phyloP scores from a whole-genome alignment of 2,113 vertebrate species.

The Neogobius melanostomus region DNA sequence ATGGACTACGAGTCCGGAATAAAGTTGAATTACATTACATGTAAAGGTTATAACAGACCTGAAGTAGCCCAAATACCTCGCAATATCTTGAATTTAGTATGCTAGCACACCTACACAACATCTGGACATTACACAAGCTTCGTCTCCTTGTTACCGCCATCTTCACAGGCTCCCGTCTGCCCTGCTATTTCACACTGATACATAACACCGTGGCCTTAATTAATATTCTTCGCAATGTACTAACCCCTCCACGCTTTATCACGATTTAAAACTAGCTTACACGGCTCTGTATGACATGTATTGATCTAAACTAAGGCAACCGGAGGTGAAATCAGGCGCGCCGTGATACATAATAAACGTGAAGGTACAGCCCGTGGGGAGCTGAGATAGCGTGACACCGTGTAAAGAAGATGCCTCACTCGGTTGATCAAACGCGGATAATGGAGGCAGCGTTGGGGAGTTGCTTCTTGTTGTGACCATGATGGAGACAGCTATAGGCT shows the following conservation, averaged over 20 bases:
- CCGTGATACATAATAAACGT: not conserved
- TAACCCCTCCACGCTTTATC: slow-evolving; percentile 2
- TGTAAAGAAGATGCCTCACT: slow-evolving; percentile 3
- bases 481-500: slow-evolving; percentile 26
- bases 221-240: slow-evolving; percentile 14
- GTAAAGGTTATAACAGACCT: too few relatives aligned
- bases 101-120: not conserved
- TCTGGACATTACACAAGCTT: not conserved
- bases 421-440: slow-evolving; percentile 50
- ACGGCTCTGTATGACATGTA: slow-evolving; percentile 7
- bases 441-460: slow-evolving; percentile 21
- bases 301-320: not conserved
- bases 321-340: not conserved
- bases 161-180: not conserved
- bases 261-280: slow-evolving; percentile 11
- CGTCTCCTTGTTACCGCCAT: not conserved
- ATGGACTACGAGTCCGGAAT: too few relatives aligned
- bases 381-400: not conserved
- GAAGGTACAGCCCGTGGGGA: not conserved
- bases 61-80: not conserved
- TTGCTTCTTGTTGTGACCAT: slow-evolving; percentile 39
- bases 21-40: too few relatives aligned
- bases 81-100: not conserved
- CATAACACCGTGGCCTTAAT: not conserved
- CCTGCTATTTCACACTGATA: slow-evolving; percentile 6